Conservation (phyloP, 1,140 invertebrate species). For the Hypsibius dujardini region DNA sequence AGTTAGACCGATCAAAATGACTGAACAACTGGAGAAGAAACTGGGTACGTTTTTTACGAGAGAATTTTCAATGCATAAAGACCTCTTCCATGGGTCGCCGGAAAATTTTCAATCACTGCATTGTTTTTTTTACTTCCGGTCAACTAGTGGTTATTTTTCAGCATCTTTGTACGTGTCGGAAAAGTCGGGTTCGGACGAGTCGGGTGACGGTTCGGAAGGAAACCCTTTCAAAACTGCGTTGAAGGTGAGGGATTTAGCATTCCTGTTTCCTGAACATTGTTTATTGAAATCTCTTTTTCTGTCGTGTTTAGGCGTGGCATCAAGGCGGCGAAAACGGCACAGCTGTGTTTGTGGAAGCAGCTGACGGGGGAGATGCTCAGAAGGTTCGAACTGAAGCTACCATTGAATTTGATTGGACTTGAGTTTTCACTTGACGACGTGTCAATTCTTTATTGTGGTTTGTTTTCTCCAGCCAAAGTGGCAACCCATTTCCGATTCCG, state of each 20-base stretch:
- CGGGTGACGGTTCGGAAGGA: conserved; percentile 60
- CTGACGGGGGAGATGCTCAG: conserved; percentile 35
- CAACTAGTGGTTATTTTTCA: conserved; percentile 20
- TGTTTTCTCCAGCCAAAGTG: conserved; percentile 36
- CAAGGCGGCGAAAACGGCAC: conserved; percentile 64
- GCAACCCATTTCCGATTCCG: conserved; percentile 69
- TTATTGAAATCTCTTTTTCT: neutral
- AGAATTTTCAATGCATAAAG: no score
- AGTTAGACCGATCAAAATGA: neutral
- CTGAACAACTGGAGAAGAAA: conserved; percentile 20
- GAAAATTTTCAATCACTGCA: conserved; percentile 22
- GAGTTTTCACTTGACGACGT: conserved; percentile 13
- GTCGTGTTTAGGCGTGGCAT: conserved; percentile 47
- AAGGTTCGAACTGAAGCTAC: conserved; percentile 32
- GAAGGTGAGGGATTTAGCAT: conserved; percentile 31
- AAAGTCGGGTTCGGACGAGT: conserved; percentile 58
- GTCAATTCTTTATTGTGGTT: conserved; percentile 21
- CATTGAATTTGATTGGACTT: conserved; percentile 18
- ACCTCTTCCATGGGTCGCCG: conserved; percentile 21
- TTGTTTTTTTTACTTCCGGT: conserved; percentile 10
- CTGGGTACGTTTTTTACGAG: conserved; percentile 17
- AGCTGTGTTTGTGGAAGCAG: conserved; percentile 64
- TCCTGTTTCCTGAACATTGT: conserved; percentile 7
- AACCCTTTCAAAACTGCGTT: conserved; percentile 83
- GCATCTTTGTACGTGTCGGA: conserved; percentile 70